phyloP scores from a whole-genome alignment of 1,140 invertebrate genomes.

The Ericerus pela region DNA sequence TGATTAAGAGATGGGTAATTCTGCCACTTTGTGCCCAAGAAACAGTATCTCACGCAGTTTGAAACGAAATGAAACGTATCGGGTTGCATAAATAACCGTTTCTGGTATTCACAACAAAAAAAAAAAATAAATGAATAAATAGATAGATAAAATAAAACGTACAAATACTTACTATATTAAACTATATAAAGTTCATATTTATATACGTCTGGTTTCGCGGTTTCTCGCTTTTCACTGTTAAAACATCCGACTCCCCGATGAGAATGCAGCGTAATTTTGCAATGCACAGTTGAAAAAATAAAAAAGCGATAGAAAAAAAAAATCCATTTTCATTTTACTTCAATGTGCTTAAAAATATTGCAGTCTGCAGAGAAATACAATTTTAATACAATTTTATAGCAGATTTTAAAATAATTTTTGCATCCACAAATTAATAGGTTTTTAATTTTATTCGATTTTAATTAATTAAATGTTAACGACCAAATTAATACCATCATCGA shows the following conservation, averaged over 20 bases:
- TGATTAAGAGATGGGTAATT: constrained; percentile 7
- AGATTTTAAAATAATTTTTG: no score
- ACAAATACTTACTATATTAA: constrained; percentile 4
- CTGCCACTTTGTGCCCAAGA: not conserved
- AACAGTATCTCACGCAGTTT: constrained; percentile 9
- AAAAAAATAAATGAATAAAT: constrained; percentile 1
- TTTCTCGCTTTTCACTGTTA: constrained; percentile 4
- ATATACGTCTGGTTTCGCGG: constrained; percentile 8
- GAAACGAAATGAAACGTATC: constrained; percentile 9
- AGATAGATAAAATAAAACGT: not conserved
- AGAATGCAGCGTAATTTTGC: constrained; percentile 8
- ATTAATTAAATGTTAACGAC: no score
- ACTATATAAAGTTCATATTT: constrained; percentile 8
- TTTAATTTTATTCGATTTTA: no score
- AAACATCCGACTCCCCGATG: constrained; percentile 2
- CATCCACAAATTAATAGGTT: no score
- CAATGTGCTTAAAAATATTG: no score
- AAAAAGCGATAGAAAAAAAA: no score
- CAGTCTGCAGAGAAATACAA: no score
- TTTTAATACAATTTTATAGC: no score
- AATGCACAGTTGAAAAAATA: not conserved
- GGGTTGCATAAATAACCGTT: constrained; percentile 8
- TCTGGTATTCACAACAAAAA: not conserved
- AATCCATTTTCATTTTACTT: no score
- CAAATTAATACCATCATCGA: no score